Evolutionary conservation across 2,797 vertebrate species (phyloP).

Genomic region (Sebastes elongatus): DNA sequence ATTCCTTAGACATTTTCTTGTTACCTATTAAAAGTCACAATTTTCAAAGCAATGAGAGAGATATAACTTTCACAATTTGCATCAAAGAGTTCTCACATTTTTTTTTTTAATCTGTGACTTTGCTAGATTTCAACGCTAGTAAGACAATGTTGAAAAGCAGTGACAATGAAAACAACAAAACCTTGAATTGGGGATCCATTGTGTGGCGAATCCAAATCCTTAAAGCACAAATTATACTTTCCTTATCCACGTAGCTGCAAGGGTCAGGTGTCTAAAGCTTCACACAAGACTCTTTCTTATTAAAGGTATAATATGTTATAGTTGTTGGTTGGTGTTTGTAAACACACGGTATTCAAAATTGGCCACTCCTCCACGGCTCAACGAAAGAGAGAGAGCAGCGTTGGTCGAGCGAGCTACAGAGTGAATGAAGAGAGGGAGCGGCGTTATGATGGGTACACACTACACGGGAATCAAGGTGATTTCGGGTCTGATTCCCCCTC

Average conservation of each 20-base stretch:
- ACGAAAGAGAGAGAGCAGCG: too few relatives aligned
- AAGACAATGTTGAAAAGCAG: not conserved
- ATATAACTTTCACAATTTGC: not conserved
- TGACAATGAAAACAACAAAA: not conserved
- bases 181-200: not conserved
- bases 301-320: too few relatives aligned
- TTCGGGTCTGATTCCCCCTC: fast-evolving
- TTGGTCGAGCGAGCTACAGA: too few relatives aligned
- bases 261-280: too few relatives aligned
- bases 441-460: too few relatives aligned
- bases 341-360: too few relatives aligned
- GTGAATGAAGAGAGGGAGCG: too few relatives aligned
- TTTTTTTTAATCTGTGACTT: not conserved
- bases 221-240: not conserved
- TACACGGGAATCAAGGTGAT: too few relatives aligned
- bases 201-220: not conserved
- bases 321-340: too few relatives aligned
- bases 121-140: not conserved
- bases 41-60: not conserved
- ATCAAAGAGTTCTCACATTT: not conserved
- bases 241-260: not conserved
- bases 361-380: too few relatives aligned
- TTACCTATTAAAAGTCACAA: not conserved
- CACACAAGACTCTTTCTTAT: not conserved
- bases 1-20: not conserved